phyloP scores from a whole-genome alignment of 2,797 vertebrate species.

The Kryptolebias ocellatus region DNA sequence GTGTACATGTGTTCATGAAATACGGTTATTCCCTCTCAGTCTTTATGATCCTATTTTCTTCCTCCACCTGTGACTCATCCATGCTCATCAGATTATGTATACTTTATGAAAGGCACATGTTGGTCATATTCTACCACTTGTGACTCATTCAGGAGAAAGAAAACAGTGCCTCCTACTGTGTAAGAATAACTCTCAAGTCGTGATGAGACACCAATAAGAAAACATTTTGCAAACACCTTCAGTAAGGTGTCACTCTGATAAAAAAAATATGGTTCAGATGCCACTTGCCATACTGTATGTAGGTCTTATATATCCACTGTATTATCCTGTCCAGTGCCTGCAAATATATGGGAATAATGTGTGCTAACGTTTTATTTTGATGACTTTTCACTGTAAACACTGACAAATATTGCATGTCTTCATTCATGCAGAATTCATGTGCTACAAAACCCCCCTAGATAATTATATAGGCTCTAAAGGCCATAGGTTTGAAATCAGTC shows the following conservation, averaged over 20 bases:
- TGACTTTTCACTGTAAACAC: too few species aligned
- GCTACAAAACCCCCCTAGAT: too few species aligned
- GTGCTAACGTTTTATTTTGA: too few species aligned
- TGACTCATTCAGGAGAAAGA: slow-evolving; percentile 15
- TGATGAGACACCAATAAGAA: slow-evolving; percentile 20
- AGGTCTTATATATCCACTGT: background rate
- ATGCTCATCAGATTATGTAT: slow-evolving; percentile 29
- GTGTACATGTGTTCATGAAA: background rate
- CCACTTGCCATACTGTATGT: slow-evolving; percentile 1
- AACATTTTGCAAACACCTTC: slow-evolving; percentile 15
- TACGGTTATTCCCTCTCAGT: background rate
- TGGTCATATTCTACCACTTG: slow-evolving; percentile 34
- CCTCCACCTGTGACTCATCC: slow-evolving; percentile 30
- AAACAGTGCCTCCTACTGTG: slow-evolving; percentile 19
- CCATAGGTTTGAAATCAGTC: background rate
- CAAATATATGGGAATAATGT: background rate
- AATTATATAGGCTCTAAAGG: too few species aligned
- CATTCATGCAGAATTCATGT: background rate
- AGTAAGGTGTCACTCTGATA: background rate
- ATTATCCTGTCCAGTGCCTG: background rate
- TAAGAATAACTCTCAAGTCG: slow-evolving; percentile 13
- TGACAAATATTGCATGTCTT: background rate
- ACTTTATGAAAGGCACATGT: slow-evolving; percentile 30
- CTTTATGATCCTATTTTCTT: slow-evolving; percentile 2
- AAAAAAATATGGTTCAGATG: slow-evolving; percentile 14